A percentile compares a stretch with the other conserved stretches of the same genome.
Evolutionary conservation across 2,888 invertebrate species (phyloP).

Genomic region (Entomobrya multifasciata): DNA sequence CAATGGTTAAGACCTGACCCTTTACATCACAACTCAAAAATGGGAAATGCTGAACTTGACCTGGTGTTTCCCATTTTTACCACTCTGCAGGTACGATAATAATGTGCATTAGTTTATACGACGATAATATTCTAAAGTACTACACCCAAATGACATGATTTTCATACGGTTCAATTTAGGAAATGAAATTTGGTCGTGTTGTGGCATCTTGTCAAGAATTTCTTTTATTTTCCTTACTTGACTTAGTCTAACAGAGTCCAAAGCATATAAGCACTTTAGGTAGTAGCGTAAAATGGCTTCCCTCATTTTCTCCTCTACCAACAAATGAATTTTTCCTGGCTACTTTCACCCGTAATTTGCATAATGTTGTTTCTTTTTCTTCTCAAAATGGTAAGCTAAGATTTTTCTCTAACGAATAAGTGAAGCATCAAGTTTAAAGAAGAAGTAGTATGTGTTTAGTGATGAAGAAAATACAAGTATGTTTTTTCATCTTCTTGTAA

Average conservation of each 20-base stretch:
- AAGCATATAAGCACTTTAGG: no score
- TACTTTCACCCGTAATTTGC: constrained; percentile 52
- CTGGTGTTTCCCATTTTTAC: constrained; percentile 95
- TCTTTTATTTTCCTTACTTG: no score
- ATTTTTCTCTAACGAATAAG: constrained; percentile 29
- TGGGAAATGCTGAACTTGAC: constrained; percentile 84
- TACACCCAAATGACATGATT: background rate
- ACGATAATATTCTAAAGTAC: background rate
- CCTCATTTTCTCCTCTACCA: constrained; percentile 48
- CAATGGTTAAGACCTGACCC: constrained; percentile 88
- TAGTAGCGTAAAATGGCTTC: no score
- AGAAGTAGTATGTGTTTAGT: background rate
- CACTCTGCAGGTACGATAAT: constrained; percentile 91
- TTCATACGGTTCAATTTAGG: background rate
- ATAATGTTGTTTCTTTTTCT: constrained; percentile 57
- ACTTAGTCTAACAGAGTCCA: no score
- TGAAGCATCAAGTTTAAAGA: background rate
- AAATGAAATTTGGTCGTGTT: constrained; percentile 30
- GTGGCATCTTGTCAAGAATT: constrained; percentile 17
- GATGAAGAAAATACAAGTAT: background rate
- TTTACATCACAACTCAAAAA: constrained; percentile 78
- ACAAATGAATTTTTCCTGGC: constrained; percentile 31
- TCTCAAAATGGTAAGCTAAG: constrained; percentile 29
- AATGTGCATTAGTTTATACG: background rate
- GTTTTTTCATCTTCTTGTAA: background rate